Percentiles rank a stretch among this genome's conserved stretches.
Evolutionary conservation across 1,140 invertebrate species (phyloP).

Genomic region (Brachionus sp.): DNA sequence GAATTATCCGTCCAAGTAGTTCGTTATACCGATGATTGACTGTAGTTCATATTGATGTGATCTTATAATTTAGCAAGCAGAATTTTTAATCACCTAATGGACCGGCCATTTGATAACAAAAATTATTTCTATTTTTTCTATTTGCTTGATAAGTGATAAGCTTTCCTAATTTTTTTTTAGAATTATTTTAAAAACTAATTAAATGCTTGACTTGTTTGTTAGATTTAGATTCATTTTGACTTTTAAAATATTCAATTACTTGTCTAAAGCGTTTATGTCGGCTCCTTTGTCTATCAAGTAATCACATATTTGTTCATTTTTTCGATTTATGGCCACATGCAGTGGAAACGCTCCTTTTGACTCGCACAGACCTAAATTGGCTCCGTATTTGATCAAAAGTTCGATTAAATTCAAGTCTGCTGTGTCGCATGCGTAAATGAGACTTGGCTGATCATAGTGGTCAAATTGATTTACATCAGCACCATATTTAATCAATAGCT

Average conservation of each 20-base stretch:
- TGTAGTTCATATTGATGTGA: too few species aligned
- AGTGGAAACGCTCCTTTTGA: slow-evolving; percentile 53
- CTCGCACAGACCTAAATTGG: slow-evolving; percentile 52
- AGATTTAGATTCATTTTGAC: not conserved
- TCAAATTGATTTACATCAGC: slow-evolving; percentile 25
- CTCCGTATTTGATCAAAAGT: slow-evolving; percentile 52
- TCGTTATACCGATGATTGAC: too few species aligned
- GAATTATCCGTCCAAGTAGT: too few species aligned
- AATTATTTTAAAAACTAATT: too few species aligned
- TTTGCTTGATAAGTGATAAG: too few species aligned
- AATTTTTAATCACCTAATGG: too few species aligned
- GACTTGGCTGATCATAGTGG: slow-evolving; percentile 7
- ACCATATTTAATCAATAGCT: slow-evolving; percentile 19
- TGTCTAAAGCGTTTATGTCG: slow-evolving; percentile 42
- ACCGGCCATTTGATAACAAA: too few species aligned
- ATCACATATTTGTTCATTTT: slow-evolving; percentile 54
- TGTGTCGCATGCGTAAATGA: slow-evolving; percentile 11
- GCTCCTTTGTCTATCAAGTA: slow-evolving; percentile 53
- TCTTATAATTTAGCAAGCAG: too few species aligned
- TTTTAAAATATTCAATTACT: not conserved
- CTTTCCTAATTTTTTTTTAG: too few species aligned
- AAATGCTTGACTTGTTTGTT: too few species aligned
- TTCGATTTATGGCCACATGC: slow-evolving; percentile 56
- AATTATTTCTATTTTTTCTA: too few species aligned
- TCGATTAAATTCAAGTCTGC: slow-evolving; percentile 50